phyloP scores from a whole-genome alignment of 2,888 invertebrate genomes.

The Heteromyza rotundicornis region DNA sequence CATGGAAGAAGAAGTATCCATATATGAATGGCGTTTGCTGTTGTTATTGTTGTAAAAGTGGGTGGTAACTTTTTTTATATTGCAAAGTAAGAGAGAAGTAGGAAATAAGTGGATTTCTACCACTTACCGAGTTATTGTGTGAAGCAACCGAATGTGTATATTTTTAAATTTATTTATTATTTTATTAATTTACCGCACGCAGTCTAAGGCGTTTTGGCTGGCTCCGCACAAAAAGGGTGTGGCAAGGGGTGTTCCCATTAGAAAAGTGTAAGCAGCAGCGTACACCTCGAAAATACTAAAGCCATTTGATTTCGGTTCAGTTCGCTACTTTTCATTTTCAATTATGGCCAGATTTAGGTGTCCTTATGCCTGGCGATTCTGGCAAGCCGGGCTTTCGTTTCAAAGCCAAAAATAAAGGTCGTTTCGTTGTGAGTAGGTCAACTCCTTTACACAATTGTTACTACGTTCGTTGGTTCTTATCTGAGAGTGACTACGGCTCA shows the following conservation, averaged over 20 bases:
- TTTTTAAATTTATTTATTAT: constrained; percentile 32
- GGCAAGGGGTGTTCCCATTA: constrained; percentile 30
- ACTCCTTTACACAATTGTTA: constrained; percentile 7
- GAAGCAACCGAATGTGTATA: not conserved
- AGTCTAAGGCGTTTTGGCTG: constrained; percentile 26
- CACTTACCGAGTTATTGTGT: not conserved
- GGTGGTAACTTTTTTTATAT: constrained; percentile 40
- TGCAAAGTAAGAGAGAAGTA: too few relatives aligned
- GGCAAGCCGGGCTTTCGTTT: too few relatives aligned
- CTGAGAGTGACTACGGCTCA: too few relatives aligned
- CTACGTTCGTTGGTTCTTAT: not conserved
- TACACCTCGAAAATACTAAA: not conserved
- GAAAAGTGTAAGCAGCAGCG: constrained; percentile 17
- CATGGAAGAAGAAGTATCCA: not conserved
- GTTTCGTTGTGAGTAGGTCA: not conserved
- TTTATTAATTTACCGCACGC: constrained; percentile 45
- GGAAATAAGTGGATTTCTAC: not conserved
- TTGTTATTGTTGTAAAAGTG: constrained; percentile 32
- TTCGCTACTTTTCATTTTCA: too few relatives aligned
- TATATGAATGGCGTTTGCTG: constrained; percentile 1
- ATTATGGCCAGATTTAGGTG: too few relatives aligned
- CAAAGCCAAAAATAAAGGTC: too few relatives aligned
- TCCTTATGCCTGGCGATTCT: too few relatives aligned
- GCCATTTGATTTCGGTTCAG: too few relatives aligned
- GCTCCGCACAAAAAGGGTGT: constrained; percentile 26